Evolutionary conservation across 2,797 vertebrate genomes (phyloP).

Genomic region (Melanitta fusca): DNA sequence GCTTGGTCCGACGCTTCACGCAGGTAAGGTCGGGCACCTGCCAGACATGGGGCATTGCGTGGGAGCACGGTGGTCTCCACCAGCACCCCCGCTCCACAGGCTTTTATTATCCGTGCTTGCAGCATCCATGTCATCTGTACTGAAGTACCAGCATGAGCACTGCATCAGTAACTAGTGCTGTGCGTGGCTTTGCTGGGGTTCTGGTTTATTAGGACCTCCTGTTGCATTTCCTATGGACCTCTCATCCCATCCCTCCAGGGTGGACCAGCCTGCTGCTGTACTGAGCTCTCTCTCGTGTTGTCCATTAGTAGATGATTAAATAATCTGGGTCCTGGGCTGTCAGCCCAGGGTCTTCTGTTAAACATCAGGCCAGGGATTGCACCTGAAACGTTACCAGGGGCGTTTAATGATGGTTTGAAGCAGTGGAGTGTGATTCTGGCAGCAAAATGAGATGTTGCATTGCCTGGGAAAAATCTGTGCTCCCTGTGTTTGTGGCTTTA

Average conservation of each 20-base stretch:
- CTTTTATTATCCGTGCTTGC: fast-evolving
- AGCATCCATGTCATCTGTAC: fast-evolving
- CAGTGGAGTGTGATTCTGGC: not conserved
- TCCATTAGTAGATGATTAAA: not conserved
- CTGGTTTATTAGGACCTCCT: not conserved
- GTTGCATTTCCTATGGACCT: not conserved
- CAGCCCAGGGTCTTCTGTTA: not conserved
- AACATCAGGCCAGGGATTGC: not conserved
- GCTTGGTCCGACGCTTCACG: conserved; percentile 97
- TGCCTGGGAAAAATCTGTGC: not conserved
- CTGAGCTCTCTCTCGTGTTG: not conserved
- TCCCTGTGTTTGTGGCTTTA: not conserved
- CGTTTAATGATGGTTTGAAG: not conserved
- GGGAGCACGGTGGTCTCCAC: fast-evolving
- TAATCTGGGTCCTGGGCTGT: not conserved
- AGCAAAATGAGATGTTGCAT: not conserved
- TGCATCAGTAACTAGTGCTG: not conserved
- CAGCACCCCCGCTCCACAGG: fast-evolving
- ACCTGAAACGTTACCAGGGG: not conserved
- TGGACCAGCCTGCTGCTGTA: not conserved
- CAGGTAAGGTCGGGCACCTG: conserved; percentile 85
- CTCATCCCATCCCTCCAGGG: not conserved
- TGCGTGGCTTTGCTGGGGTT: not conserved
- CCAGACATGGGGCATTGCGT: fast-evolving
- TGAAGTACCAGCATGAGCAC: not conserved